These are phyloP conservation scores for Drosophila nasuta DNA, from an alignment of 1,140 invertebrate genomes.

Conservation along the genomic window DNA sequence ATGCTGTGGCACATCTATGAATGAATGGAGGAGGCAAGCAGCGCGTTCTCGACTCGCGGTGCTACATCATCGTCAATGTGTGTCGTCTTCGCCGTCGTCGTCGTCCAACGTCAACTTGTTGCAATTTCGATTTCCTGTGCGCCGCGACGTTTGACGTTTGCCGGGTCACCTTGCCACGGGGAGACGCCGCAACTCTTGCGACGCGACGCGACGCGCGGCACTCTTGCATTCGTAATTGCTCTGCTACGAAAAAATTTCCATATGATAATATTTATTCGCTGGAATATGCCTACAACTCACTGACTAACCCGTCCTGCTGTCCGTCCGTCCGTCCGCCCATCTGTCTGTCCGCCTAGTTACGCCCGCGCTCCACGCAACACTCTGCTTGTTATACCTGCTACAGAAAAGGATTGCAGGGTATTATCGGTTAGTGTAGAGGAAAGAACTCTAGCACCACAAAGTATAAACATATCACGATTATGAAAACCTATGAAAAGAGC, in stretches of 20 bases:
- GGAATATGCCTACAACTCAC: slow-evolving; percentile 73
- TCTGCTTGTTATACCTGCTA: background rate
- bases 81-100: slow-evolving; percentile 11
- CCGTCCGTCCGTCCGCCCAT: slow-evolving; percentile 54
- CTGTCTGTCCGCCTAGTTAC: slow-evolving; percentile 47
- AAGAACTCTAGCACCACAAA: no score
- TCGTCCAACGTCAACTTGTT: slow-evolving; percentile 67
- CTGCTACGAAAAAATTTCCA: slow-evolving; percentile 72
- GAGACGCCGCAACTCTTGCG: slow-evolving; percentile 11
- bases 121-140: slow-evolving; percentile 81
- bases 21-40: slow-evolving; percentile 31
- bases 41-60: slow-evolving; percentile 43
- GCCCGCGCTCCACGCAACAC: slow-evolving; percentile 71
- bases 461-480: no score
- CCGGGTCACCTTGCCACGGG: slow-evolving; percentile 70
- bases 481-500: no score
- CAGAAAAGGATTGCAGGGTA: background rate
- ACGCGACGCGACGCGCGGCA: background rate
- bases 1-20: slow-evolving; percentile 68
- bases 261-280: slow-evolving; percentile 83
- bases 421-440: background rate
- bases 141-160: slow-evolving; percentile 67
- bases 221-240: slow-evolving; percentile 75
- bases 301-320: slow-evolving; percentile 45
- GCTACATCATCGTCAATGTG: slow-evolving; percentile 76